Evolutionary conservation across 2,797 vertebrate species (phyloP), one percentile per base, ranked within the genome.

Genomic region (Urophycis tenuis): DNA sequence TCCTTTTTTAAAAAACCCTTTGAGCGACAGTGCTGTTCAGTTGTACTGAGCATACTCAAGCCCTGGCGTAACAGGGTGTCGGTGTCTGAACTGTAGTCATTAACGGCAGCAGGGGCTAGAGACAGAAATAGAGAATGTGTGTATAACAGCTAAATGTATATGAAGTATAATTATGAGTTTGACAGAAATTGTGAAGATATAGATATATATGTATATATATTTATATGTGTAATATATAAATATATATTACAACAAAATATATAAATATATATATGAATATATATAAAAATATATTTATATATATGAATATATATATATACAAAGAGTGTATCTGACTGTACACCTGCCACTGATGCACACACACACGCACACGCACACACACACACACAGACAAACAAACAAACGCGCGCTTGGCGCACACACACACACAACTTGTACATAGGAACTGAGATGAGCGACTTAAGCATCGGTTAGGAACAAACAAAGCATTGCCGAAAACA

Each of bases 71-170:
- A 91, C 90, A 94, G 93, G 94, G 93, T 93, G 92, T 95, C 93
- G 94, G 92, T 93, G 94, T 97, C 85, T 86, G 84, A 89, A 88
- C 88, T 87, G 88, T 92, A 95, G 95, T 95, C 94, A 94, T 41
- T 39, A 74, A 93, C 91, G 93, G 93, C 92, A 90, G 93, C 94
- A 90, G 84, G 86, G 90, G 86, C 87, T 89, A 80, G 88, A 91
- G 86, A 88, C 87, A 82, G 86, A 91, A 87, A 84, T 92, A 91
- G 89, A 92, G 91, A 91, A 92, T 90, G 87, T 93, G 91, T 91
- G 91, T 91, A 93, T 90, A 90, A 93, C 91, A 93, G 91, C 84
- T 92, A 89, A 91, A 90, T 95, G 92, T 94, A 91, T 89, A 93
- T 92, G 89, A 90, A 91, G 83, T 92, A 91, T 89, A 82, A 88